Evolutionary conservation across 2,113 vertebrate genomes (phyloP).

Genomic region (Ciconia boyciana): DNA sequence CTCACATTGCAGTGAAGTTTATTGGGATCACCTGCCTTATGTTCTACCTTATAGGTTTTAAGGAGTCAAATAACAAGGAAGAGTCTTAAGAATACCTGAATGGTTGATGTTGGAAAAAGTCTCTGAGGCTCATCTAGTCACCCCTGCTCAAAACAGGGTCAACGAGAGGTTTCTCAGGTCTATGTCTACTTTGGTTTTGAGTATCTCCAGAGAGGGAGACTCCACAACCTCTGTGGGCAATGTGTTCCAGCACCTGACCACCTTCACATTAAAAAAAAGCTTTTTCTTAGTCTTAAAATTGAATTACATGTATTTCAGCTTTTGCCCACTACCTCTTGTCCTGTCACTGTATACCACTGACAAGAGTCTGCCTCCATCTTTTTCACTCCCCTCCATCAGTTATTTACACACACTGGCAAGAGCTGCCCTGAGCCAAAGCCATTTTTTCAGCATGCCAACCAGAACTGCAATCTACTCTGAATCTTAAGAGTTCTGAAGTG

Average conservation of each 20-base stretch:
- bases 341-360: not conserved
- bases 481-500: not conserved
- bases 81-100: not conserved
- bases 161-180: not conserved
- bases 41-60: not conserved
- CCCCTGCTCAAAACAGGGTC: not conserved
- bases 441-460: not conserved
- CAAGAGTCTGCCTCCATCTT: not conserved
- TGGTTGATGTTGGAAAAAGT: not conserved
- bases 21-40: not conserved
- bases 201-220: not conserved
- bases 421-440: not conserved
- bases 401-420: not conserved
- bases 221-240: not conserved
- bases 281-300: not conserved
- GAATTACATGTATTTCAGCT: not conserved
- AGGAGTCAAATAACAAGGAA: not conserved
- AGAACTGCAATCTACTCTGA: not conserved
- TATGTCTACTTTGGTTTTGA: not conserved
- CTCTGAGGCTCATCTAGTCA: not conserved
- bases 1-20: not conserved
- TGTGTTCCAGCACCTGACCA: not conserved
- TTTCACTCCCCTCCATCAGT: not conserved
- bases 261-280: not conserved
- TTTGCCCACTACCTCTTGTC: not conserved